phyloP scores from a whole-genome alignment of 1,140 invertebrate species.

The Leptopilina boulardi region DNA sequence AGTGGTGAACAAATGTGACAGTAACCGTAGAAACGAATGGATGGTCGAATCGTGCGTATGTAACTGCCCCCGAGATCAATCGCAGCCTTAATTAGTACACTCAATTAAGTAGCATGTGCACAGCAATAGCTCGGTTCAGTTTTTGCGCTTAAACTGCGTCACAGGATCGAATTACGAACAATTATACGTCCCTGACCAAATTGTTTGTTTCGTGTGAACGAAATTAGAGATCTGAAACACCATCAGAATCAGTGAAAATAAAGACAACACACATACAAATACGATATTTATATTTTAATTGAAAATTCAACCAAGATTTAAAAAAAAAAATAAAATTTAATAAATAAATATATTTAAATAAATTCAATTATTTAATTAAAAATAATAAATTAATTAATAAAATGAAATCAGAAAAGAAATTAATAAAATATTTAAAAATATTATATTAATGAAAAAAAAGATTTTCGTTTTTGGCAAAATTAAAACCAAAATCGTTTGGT shows the following conservation, averaged over 20 bases:
- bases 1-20: not conserved
- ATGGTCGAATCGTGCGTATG: conserved; percentile 22
- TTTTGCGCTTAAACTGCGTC: conserved; percentile 58
- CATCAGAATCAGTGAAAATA: not conserved
- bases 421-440: too few relatives aligned
- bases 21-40: conserved; percentile 12
- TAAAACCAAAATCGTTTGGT: too few relatives aligned
- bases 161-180: conserved; percentile 65
- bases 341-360: too few relatives aligned
- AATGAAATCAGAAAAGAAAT: too few relatives aligned
- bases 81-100: conserved; percentile 65
- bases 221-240: conserved; percentile 47
- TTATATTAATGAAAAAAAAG: too few relatives aligned
- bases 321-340: too few relatives aligned
- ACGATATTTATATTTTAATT: too few relatives aligned
- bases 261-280: not conserved
- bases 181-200: conserved; percentile 62
- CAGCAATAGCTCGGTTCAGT: conserved; percentile 39
- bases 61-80: conserved; percentile 52
- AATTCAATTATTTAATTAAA: too few relatives aligned
- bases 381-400: too few relatives aligned
- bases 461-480: too few relatives aligned
- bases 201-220: conserved; percentile 59
- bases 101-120: conserved; percentile 55
- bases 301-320: too few relatives aligned